These are phyloP conservation scores for Trachythela sp. DNA, from an alignment of 64 coral and sea anemone species.

Conservation along the genomic window DNA sequence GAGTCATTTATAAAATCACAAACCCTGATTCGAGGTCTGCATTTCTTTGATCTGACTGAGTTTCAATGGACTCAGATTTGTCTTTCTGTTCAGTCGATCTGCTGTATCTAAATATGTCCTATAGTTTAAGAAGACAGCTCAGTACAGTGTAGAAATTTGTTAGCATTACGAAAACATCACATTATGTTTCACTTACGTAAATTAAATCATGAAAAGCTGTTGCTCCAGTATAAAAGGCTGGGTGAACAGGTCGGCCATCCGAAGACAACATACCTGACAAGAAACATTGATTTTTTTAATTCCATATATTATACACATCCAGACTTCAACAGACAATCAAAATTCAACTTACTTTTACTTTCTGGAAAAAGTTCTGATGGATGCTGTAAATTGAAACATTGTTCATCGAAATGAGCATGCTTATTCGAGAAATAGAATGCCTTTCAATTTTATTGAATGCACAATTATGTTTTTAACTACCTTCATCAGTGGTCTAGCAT, in stretches of 20 bases:
- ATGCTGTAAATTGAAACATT: background rate
- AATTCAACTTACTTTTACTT: constrained; percentile 8
- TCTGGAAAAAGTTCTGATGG: constrained; percentile 6
- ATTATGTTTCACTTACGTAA: background rate
- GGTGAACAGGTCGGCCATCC: background rate
- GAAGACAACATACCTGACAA: background rate
- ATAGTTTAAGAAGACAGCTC: background rate
- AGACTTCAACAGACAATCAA: too few species aligned
- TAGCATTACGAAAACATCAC: background rate
- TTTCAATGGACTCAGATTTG: background rate
- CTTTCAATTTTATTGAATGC: too few species aligned
- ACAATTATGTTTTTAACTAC: background rate
- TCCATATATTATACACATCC: background rate
- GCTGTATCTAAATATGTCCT: background rate
- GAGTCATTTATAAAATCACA: background rate
- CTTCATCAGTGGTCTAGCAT: constrained; percentile 20
- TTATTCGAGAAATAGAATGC: too few species aligned
- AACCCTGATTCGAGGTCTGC: background rate
- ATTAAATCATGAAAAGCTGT: background rate
- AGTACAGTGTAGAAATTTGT: background rate
- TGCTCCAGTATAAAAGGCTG: background rate
- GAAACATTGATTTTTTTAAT: background rate
- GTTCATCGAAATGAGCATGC: background rate
- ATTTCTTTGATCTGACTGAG: background rate
- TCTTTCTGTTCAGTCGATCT: background rate